These are phyloP conservation scores for Rosalia funebris DNA, from an alignment of 2,888 invertebrate genomes.

Conservation along the genomic window DNA sequence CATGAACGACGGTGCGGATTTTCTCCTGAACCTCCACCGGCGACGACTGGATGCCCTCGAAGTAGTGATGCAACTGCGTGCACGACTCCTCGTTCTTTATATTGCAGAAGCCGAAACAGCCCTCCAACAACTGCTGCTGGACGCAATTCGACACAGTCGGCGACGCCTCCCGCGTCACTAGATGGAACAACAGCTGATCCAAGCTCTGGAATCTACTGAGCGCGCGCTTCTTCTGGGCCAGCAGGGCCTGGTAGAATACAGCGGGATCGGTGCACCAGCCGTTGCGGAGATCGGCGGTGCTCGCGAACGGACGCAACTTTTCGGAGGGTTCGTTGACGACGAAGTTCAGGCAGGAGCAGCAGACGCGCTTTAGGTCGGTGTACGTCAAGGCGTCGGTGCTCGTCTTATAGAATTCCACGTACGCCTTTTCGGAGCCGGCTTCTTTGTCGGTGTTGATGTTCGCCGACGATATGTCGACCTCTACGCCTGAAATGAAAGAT, in stretches of 20 bases:
- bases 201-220: conserved; percentile 53
- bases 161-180: conserved; percentile 53
- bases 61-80: conserved; percentile 67
- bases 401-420: conserved; percentile 58
- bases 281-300: conserved; percentile 44
- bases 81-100: conserved; percentile 58
- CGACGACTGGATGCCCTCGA: conserved; percentile 68
- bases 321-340: conserved; percentile 58
- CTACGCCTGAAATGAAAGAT: conserved; percentile 46
- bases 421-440: conserved; percentile 53
- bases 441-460: conserved; percentile 52
- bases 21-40: conserved; percentile 65
- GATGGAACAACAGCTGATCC: conserved; percentile 58
- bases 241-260: conserved; percentile 55
- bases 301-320: conserved; percentile 45
- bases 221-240: conserved; percentile 58
- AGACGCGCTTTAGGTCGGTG: conserved; percentile 52
- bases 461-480: conserved; percentile 46
- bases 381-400: conserved; percentile 44
- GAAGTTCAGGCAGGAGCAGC: conserved; percentile 55
- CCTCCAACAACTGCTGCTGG: conserved; percentile 67
- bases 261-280: conserved; percentile 60
- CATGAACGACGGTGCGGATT: conserved; percentile 67
- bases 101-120: conserved; percentile 66
- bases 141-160: conserved; percentile 60